Conservation (phyloP, 2,113 vertebrate genomes). For the Leucosticte australis region DNA sequence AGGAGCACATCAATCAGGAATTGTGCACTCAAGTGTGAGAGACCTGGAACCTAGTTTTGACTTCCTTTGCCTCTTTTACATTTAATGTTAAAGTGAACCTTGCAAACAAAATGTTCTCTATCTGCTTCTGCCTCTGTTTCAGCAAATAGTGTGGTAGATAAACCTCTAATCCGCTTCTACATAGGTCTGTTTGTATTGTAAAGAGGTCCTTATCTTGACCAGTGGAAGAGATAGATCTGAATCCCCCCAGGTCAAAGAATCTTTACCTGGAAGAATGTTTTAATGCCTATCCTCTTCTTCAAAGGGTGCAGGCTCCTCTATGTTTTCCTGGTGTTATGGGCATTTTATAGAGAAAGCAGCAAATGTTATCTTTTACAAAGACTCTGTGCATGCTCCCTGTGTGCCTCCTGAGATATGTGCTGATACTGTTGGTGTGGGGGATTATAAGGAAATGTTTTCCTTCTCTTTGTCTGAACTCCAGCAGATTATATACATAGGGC, state of each 20-base stretch:
- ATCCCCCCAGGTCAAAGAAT: background rate
- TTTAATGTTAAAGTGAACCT: background rate
- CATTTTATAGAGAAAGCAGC: background rate
- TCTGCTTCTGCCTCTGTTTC: background rate
- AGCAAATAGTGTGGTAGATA: background rate
- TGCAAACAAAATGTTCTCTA: background rate
- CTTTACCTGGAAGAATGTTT: background rate
- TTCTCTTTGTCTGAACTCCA: background rate
- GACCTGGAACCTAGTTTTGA: background rate
- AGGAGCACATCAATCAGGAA: background rate
- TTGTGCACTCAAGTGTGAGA: background rate
- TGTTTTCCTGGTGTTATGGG: background rate
- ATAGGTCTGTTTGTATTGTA: background rate
- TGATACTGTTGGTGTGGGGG: background rate
- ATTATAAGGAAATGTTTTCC: background rate
- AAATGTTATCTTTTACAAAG: background rate
- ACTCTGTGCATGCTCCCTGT: background rate
- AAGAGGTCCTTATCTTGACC: background rate
- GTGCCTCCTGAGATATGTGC: background rate
- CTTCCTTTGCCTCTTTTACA: background rate
- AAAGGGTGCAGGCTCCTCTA: background rate
- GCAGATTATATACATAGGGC: background rate
- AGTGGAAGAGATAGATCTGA: background rate
- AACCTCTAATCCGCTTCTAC: background rate
- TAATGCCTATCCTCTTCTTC: background rate